A percentile compares a stretch with the other conserved stretches of the same genome.
These are phyloP conservation scores for Zelostemma sp. DNA, from an alignment of 1,140 invertebrate genomes.

Conservation along the genomic window DNA sequence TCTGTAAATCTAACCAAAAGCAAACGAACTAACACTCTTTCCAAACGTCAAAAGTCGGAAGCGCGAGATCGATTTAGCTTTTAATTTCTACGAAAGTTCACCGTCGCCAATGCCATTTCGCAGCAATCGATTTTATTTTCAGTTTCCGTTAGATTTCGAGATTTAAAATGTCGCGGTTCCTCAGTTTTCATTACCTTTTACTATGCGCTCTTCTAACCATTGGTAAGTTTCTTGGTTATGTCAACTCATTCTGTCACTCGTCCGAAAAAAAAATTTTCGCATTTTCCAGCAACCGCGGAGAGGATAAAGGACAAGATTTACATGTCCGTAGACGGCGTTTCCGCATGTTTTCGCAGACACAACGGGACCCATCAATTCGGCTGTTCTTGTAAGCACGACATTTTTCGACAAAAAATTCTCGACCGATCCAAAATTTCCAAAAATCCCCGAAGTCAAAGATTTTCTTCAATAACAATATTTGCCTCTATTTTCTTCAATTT, in stretches of 20 bases:
- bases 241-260: constrained; percentile 1
- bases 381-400: constrained; percentile 79
- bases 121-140: constrained; percentile 10
- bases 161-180: constrained; percentile 29
- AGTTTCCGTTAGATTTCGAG: background rate
- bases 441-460: too few relatives aligned
- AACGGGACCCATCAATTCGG: constrained; percentile 95
- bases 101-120: constrained; percentile 49
- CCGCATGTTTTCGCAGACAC: constrained; percentile 86
- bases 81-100: constrained; percentile 4
- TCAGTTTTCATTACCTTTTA: constrained; percentile 12
- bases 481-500: too few relatives aligned
- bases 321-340: constrained; percentile 76
- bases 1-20: too few relatives aligned
- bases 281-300: constrained; percentile 62
- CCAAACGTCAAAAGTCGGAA: too few relatives aligned
- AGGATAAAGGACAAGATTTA: constrained; percentile 87
- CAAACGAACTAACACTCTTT: too few relatives aligned
- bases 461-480: too few relatives aligned
- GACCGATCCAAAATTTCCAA: too few relatives aligned
- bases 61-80: too few relatives aligned
- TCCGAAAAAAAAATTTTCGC: background rate
- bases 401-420: too few relatives aligned
- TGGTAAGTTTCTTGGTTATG: constrained; percentile 36
- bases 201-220: constrained; percentile 25